These are phyloP conservation scores for Acromyrmex charruanus DNA, from an alignment of 1,140 invertebrate species.

Conservation along the genomic window DNA sequence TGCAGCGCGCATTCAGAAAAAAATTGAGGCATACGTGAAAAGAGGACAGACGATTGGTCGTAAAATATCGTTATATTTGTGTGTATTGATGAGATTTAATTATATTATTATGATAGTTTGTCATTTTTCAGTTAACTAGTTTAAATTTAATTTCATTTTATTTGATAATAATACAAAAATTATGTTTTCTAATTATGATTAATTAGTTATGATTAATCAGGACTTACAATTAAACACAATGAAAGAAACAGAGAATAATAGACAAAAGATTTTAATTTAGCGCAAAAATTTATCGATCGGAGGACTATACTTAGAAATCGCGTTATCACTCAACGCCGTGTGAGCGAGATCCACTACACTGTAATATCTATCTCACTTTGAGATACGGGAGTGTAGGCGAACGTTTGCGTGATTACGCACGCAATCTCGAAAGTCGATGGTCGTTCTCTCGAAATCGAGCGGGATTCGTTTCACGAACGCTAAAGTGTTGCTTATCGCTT, in stretches of 20 bases:
- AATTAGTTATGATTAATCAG: no score
- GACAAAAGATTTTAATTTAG: no score
- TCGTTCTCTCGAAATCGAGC: constrained; percentile 43
- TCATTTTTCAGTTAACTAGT: no score
- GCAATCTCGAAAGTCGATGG: constrained; percentile 32
- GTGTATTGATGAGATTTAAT: not conserved
- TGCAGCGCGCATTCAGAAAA: not conserved
- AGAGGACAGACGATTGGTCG: not conserved
- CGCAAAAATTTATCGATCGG: no score
- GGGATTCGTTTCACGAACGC: constrained; percentile 25
- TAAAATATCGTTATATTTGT: not conserved
- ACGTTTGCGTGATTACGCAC: constrained; percentile 11
- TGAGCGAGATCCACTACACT: not conserved
- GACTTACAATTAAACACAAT: no score
- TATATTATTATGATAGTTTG: no score
- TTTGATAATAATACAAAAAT: no score
- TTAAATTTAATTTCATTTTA: no score
- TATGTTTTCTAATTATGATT: no score
- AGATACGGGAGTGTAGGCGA: constrained; percentile 17
- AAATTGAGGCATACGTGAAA: not conserved
- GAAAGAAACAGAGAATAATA: no score
- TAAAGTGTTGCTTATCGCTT: constrained; percentile 58
- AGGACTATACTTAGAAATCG: no score
- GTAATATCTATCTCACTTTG: constrained; percentile 51
- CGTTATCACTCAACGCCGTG: not conserved